A percentile compares a stretch with the other conserved stretches of the same genome.
phyloP scores from a whole-genome alignment of 2,113 vertebrate species.

The Aphyosemion australe region DNA sequence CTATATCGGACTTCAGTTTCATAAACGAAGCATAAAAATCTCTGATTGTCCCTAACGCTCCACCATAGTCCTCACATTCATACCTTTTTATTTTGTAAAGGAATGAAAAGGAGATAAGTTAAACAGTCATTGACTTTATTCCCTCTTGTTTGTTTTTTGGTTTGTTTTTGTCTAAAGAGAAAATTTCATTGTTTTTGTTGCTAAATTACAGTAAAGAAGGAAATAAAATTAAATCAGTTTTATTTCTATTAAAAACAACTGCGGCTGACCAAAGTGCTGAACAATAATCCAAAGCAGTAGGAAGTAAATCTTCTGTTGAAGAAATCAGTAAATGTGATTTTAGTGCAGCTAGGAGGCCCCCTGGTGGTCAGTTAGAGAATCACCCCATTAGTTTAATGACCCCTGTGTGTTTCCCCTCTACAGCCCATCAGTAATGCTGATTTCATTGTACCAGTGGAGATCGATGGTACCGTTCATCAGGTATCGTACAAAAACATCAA shows the following conservation, averaged over 20 bases:
- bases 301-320: no score
- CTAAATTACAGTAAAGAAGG: neutral
- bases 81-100: no score
- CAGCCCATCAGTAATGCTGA: slow-evolving; percentile 98
- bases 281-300: no score
- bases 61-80: no score
- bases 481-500: slow-evolving; percentile 66
- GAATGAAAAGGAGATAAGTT: no score
- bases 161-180: neutral
- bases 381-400: slow-evolving; percentile 5
- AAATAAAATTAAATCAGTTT: no score
- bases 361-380: slow-evolving; percentile 52
- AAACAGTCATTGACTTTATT: no score
- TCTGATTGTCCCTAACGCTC: no score
- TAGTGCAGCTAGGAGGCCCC: slow-evolving; percentile 37
- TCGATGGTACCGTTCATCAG: slow-evolving; percentile 98
- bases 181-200: neutral
- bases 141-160: neutral
- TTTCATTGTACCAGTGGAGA: slow-evolving; percentile 99
- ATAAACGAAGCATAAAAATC: no score
- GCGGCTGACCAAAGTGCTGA: no score
- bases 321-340: neutral
- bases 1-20: no score
- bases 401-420: slow-evolving; percentile 42
- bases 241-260: no score